These are phyloP conservation scores for Micromesistius poutassou DNA, from an alignment of 2,797 vertebrate species.

Conservation along the genomic window DNA sequence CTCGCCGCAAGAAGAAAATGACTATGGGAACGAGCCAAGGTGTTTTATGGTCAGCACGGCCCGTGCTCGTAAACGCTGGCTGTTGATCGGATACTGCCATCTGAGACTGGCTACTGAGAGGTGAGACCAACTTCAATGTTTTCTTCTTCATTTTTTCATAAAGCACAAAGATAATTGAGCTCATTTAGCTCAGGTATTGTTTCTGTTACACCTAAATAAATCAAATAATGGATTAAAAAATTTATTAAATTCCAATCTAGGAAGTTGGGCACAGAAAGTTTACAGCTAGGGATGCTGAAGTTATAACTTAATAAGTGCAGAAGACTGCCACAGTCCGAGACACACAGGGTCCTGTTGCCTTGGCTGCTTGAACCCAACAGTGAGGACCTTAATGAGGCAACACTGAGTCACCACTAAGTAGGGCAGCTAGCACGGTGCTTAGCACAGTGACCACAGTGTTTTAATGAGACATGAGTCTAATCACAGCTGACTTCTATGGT, in stretches of 20 bases:
- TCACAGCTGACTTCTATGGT: not conserved
- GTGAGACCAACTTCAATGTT: not conserved
- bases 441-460: not conserved
- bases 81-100: not conserved
- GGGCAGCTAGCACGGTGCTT: not conserved
- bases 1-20: not conserved
- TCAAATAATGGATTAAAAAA: not conserved
- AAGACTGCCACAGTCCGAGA: not conserved
- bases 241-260: not conserved
- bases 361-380: not conserved
- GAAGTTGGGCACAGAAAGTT: not conserved
- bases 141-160: not conserved
- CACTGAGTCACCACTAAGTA: not conserved
- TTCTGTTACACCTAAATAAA: not conserved
- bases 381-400: not conserved
- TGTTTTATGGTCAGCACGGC: not conserved
- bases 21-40: not conserved
- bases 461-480: not conserved
- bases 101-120: not conserved
- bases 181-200: not conserved
- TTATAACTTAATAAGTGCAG: not conserved
- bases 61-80: not conserved
- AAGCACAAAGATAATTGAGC: not conserved
- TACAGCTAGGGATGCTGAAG: not conserved
- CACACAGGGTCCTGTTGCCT: not conserved